These are phyloP conservation scores for Aratinga solstitialis DNA, from an alignment of 2,797 vertebrate species.

Conservation along the genomic window DNA sequence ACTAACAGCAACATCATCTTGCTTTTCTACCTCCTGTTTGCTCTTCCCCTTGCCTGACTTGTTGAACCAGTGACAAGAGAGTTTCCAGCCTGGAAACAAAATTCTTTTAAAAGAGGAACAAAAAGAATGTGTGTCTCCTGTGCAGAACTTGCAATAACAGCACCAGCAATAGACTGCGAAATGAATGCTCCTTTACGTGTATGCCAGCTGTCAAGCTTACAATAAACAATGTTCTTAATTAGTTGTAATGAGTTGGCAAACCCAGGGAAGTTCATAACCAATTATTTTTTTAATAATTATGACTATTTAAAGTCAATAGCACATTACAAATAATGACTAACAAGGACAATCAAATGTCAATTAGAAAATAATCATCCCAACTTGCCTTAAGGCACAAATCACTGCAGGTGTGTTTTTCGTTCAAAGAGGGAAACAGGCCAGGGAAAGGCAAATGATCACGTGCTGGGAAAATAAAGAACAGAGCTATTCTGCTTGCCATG, in stretches of 20 bases:
- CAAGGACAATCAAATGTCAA: conserved; percentile 21
- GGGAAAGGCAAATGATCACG: not conserved
- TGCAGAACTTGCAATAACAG: not conserved
- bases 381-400: not conserved
- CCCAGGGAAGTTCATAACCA: not conserved
- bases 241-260: conserved; percentile 40
- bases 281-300: conserved; percentile 31
- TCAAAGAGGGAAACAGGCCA: not conserved
- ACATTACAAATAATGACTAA: not conserved
- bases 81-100: not conserved
- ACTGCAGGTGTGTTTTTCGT: not conserved
- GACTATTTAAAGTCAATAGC: conserved; percentile 10
- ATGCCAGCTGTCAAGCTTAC: not conserved
- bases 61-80: not conserved
- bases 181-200: conserved; percentile 22
- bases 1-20: not conserved
- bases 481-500: not conserved
- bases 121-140: not conserved
- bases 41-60: not conserved
- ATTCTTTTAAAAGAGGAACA: not conserved
- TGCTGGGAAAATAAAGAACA: not conserved
- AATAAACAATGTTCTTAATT: conserved; percentile 29
- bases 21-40: not conserved
- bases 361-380: conserved; percentile 39
- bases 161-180: not conserved